Percentiles rank a stretch among this genome's conserved stretches.
phyloP scores from a whole-genome alignment of 2,888 invertebrate genomes.

The Hemithea aestivaria region DNA sequence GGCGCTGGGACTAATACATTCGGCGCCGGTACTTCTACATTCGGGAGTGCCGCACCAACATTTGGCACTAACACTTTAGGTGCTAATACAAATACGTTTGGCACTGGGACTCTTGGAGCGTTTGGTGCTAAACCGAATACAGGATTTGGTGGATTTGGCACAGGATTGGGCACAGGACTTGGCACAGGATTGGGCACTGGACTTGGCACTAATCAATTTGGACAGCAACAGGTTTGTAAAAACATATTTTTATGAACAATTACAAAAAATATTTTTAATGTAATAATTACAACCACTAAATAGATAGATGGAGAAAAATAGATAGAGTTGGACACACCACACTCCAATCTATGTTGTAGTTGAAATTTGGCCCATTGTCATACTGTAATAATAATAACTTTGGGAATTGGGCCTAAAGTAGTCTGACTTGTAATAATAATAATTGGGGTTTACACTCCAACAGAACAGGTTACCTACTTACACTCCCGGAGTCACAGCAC shows the following conservation, averaged over 20 bases:
- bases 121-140: constrained; percentile 70
- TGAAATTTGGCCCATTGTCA: no score
- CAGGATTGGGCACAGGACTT: constrained; percentile 54
- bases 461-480: no score
- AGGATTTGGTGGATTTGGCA: constrained; percentile 70
- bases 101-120: constrained; percentile 61
- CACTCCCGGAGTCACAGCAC: no score
- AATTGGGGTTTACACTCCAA: no score
- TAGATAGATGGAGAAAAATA: no score
- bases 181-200: constrained; percentile 37
- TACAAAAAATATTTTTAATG: constrained; percentile 6
- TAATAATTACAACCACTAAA: no score
- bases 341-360: no score
- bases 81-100: constrained; percentile 44
- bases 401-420: no score
- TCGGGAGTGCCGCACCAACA: constrained; percentile 43
- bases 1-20: constrained; percentile 26
- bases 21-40: constrained; percentile 35
- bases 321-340: no score
- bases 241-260: constrained; percentile 13
- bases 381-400: no score
- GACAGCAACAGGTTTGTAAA: constrained; percentile 52
- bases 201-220: constrained; percentile 66
- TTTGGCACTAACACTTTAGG: constrained; percentile 51
- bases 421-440: no score